A percentile compares a stretch with the other conserved stretches of the same genome.
These are phyloP conservation scores for Crocallis elinguaria DNA, from an alignment of 2,888 invertebrate species.

Conservation along the genomic window DNA sequence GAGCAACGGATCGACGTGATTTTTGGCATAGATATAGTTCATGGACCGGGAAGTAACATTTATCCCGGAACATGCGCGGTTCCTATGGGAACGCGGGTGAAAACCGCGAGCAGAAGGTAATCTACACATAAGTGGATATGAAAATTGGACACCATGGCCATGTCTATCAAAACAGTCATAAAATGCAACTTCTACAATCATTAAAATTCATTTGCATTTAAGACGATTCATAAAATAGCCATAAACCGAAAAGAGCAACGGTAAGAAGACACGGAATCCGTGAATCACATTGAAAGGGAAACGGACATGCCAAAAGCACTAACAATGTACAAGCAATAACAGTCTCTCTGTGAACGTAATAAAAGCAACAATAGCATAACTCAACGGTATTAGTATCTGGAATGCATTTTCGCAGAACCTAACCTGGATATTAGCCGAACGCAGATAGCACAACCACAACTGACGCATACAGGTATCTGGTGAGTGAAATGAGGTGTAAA, in stretches of 20 bases:
- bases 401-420: constrained; percentile 28
- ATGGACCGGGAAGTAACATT: too few species aligned
- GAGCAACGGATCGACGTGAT: too few species aligned
- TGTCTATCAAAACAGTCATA: background rate
- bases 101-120: too few species aligned
- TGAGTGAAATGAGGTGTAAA: constrained; percentile 22
- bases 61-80: too few species aligned
- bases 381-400: constrained; percentile 1
- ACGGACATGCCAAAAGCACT: background rate
- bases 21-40: too few species aligned
- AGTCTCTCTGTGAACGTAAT: constrained; percentile 9
- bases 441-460: constrained; percentile 1
- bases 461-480: constrained; percentile 13
- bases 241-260: constrained; percentile 5
- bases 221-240: constrained; percentile 2
- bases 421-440: constrained; percentile 28
- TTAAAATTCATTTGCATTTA: background rate
- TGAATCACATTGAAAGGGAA: constrained; percentile 27
- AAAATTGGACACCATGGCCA: too few species aligned
- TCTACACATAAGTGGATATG: too few species aligned
- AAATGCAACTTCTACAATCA: constrained; percentile 1
- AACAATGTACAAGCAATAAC: constrained; percentile 4
- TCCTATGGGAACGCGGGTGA: too few species aligned
- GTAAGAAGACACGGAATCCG: background rate
- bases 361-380: constrained; percentile 12